These are phyloP conservation scores for Stratiomys singularior DNA, from an alignment of 2,888 invertebrate genomes.

Conservation along the genomic window DNA sequence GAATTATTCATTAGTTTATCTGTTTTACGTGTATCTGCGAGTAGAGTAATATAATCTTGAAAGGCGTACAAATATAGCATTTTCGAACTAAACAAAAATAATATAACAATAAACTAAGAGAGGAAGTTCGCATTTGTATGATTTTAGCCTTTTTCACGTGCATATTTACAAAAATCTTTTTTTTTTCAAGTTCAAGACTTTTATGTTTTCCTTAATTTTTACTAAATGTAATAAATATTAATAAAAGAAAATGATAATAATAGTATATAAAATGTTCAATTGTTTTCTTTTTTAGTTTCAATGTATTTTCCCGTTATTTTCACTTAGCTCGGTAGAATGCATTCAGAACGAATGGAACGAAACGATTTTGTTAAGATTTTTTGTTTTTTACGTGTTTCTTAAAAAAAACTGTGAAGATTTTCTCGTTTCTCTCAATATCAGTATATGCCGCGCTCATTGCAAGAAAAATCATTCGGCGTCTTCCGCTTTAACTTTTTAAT, in stretches of 20 bases:
- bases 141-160: conserved; percentile 29
- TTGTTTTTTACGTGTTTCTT: too few relatives aligned
- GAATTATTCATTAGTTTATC: not conserved
- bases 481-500: too few relatives aligned
- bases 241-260: conserved; percentile 25
- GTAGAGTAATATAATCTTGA: not conserved
- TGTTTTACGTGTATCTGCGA: conserved; percentile 18
- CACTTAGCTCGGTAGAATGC: not conserved
- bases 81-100: not conserved
- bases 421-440: too few relatives aligned
- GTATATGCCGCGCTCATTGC: too few relatives aligned
- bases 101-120: conserved; percentile 33
- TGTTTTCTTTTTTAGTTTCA: not conserved
- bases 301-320: not conserved
- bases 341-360: not conserved
- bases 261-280: conserved; percentile 38
- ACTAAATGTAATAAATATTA: conserved; percentile 44
- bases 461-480: too few relatives aligned
- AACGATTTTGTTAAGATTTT: too few relatives aligned
- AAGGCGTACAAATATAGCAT: conserved; percentile 2
- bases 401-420: too few relatives aligned
- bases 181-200: conserved; percentile 22
- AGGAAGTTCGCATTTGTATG: conserved; percentile 13
- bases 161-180: conserved; percentile 25
- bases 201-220: conserved; percentile 26